A percentile compares a stretch with the other conserved stretches of the same genome.
Conservation (phyloP, 2,113 vertebrate genomes). For the Cololabis saira region DNA sequence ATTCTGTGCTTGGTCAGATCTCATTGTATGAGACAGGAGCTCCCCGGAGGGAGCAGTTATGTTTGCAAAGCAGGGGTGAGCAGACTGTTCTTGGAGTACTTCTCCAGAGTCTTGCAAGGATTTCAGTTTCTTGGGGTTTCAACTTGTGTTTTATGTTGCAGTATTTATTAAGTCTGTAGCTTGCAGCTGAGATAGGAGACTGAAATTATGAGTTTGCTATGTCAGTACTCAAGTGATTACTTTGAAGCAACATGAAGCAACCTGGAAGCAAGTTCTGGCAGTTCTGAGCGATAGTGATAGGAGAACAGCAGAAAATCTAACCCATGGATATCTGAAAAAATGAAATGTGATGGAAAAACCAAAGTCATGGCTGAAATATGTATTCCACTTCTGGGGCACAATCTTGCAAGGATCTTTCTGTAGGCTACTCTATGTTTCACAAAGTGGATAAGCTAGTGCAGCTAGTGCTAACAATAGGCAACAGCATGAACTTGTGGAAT, state of each 20-base stretch:
- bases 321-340: conserved; percentile 1
- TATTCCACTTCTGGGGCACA: not conserved
- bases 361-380: not conserved
- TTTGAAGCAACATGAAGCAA: conserved; percentile 21
- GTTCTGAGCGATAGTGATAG: conserved; percentile 10
- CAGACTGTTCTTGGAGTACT: conserved; percentile 40
- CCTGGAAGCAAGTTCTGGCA: not conserved
- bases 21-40: conserved; percentile 40
- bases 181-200: conserved; percentile 20
- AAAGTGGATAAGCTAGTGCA: not conserved
- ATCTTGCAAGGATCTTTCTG: not conserved
- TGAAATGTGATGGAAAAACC: not conserved
- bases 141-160: conserved; percentile 39
- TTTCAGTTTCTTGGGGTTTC: conserved; percentile 42
- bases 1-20: conserved; percentile 36
- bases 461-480: too few relatives aligned
- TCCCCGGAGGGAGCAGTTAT: conserved; percentile 33
- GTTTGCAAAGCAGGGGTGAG: conserved; percentile 38
- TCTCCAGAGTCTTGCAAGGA: conserved; percentile 36
- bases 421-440: not conserved
- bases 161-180: conserved; percentile 48
- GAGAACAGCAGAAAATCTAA: conserved; percentile 11
- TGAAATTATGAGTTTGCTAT: conserved; percentile 26
- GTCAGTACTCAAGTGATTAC: conserved; percentile 33
- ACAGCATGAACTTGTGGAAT: too few relatives aligned